A percentile compares a stretch with the other conserved stretches of the same genome.
These are phyloP conservation scores for Psix sp. DNA, from an alignment of 1,140 invertebrate species.

Conservation along the genomic window DNA sequence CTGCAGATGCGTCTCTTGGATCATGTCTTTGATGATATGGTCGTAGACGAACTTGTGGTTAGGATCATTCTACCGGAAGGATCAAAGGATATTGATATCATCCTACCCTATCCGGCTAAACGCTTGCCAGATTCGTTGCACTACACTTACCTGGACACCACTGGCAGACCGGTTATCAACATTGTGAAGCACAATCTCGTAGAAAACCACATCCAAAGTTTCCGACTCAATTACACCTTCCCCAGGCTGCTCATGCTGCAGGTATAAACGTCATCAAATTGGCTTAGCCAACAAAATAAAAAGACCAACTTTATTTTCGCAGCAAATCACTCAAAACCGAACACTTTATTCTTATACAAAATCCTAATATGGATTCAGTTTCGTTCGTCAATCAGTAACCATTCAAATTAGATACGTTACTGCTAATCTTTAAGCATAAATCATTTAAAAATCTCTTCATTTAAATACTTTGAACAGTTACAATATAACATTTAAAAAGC, in stretches of 20 bases:
- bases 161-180: constrained; percentile 92
- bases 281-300: no score
- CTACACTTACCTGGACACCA: constrained; percentile 96
- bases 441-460: no score
- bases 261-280: no score
- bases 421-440: no score
- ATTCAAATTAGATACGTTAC: no score
- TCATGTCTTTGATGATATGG: constrained; percentile 98
- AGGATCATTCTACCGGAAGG: constrained; percentile 98
- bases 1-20: constrained; percentile 96
- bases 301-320: no score
- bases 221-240: constrained; percentile 92
- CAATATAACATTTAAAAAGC: no score
- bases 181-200: constrained; percentile 93
- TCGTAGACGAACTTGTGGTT: constrained; percentile 92
- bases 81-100: constrained; percentile 87
- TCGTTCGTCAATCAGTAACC: no score
- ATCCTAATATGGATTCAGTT: no score
- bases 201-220: constrained; percentile 97
- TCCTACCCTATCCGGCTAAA: constrained; percentile 88
- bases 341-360: no score
- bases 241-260: constrained; percentile 90
- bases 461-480: no score
- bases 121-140: constrained; percentile 86
- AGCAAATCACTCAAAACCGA: no score